A percentile compares a stretch with the other conserved stretches of the same genome.
phyloP scores from a whole-genome alignment of 2,888 invertebrate species.

The Epirrhoe tristata region DNA sequence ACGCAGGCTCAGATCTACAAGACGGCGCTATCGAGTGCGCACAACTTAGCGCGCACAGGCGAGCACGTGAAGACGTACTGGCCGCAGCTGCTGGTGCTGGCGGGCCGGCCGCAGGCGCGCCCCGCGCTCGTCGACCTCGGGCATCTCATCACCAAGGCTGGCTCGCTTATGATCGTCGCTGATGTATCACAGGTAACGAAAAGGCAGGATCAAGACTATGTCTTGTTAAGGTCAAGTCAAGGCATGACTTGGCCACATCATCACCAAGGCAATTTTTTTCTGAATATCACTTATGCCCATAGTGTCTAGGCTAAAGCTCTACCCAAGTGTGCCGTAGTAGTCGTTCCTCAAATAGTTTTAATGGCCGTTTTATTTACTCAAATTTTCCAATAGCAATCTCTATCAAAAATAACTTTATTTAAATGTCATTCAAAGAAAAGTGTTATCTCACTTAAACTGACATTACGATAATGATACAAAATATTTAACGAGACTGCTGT shows the following conservation, averaged over 20 bases:
- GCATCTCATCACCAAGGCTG: conserved; percentile 95
- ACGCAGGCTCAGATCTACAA: conserved; percentile 98
- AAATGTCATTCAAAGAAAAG: conserved; percentile 3
- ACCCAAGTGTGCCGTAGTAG: background rate
- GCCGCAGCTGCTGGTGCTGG: conserved; percentile 94
- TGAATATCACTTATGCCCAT: too few relatives aligned
- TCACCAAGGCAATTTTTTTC: background rate
- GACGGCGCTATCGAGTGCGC: conserved; percentile 93
- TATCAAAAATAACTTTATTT: background rate
- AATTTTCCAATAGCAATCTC: background rate
- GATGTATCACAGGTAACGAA: conserved; percentile 91
- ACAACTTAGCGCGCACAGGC: conserved; percentile 92
- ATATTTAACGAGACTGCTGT: conserved; percentile 13
- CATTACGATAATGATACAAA: conserved; percentile 13
- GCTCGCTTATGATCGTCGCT: conserved; percentile 95
- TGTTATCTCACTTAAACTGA: conserved; percentile 9
- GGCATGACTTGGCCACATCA: background rate
- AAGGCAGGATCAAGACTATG: background rate
- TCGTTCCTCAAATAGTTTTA: background rate
- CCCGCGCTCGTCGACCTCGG: conserved; percentile 97
- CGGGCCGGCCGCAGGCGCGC: conserved; percentile 92
- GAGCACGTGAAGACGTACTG: conserved; percentile 99
- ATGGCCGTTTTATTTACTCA: background rate
- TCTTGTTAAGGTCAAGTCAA: too few relatives aligned
- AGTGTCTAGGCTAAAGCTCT: too few relatives aligned